Evolutionary conservation across 2,888 invertebrate species (phyloP), one percentile per base, ranked within the genome.

Genomic region (Lasioglossum leucozonium): DNA sequence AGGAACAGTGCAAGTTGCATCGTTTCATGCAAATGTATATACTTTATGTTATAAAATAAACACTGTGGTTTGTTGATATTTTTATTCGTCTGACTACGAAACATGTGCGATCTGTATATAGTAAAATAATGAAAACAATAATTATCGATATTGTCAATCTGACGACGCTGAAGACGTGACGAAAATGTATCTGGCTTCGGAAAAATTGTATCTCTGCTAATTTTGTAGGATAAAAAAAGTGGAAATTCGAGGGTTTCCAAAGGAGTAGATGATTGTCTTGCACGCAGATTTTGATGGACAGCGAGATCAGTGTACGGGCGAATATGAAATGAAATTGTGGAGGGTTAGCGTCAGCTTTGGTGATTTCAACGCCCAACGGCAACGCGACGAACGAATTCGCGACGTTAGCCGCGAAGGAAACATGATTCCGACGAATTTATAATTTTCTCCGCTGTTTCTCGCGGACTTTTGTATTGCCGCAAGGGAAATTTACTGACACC

Each of bases 151-250:
- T 6, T 58, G 47, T 16, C 40, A 40, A 13, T 18, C 40, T 26
- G 42, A 58, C 42, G 30, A 40, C 40, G 58, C 30, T 26, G 30
- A 34, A 16, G 13, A 30, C 40, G 42, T 22, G 40, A n/a, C 37
- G 44, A 44, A 26, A 26, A 47, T 72, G 26, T 18, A 16, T 26
- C 37, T 18, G 16, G 58, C 13, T 34, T 71, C 13, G 44, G 34
- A 67, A 10, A 67, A 74, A 40, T 34, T 79, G 34, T 37, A 58
- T 71, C 42, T 77, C 44, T 80, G 80, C 77, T 58, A 77, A 80
- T 80, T 80, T 80, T 71, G 11, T 55, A 34, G 18, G 22, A 37
- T 34, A 47, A 16, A 58, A 47, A 10, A 13, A n/a, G n/a, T 44
- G 47, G 72, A 80, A 40, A 34, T 40, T 72, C 47, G n/a, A 69